phyloP scores from a whole-genome alignment of 2,797 vertebrate species.

The Falco biarmicus region DNA sequence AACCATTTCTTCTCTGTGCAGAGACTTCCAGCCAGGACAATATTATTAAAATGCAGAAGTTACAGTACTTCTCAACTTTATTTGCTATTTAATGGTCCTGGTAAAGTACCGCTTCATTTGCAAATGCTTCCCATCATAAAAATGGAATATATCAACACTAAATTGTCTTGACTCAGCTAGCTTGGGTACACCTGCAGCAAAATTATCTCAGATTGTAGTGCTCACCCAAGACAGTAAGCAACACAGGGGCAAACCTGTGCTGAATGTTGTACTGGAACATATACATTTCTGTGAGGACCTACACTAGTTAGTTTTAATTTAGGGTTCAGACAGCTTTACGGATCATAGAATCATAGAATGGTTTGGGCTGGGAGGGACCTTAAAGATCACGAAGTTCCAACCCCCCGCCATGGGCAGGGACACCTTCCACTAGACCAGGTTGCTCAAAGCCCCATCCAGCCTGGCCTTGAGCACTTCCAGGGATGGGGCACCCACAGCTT shows the following conservation, averaged over 20 bases:
- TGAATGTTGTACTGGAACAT: not conserved
- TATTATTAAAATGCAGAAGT: slow-evolving; percentile 39
- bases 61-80: slow-evolving; percentile 5
- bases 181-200: not conserved
- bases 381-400: too few species aligned
- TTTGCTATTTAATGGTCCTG: not conserved
- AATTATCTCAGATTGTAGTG: not conserved
- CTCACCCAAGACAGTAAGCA: not conserved
- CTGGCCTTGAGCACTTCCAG: too few species aligned
- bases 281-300: not conserved
- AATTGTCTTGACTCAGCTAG: not conserved
- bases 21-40: not conserved
- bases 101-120: not conserved
- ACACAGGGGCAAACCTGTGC: not conserved
- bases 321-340: not conserved
- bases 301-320: not conserved
- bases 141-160: not conserved
- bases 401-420: too few species aligned
- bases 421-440: too few species aligned
- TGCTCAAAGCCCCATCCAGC: too few species aligned
- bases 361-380: too few species aligned
- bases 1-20: slow-evolving; percentile 24
- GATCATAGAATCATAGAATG: not conserved
- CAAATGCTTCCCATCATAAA: not conserved
- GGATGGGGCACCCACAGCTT: too few species aligned